Base-by-base conservation (phyloP, 2,888 invertebrate genomes). In the Dynastes grantii region DNA sequence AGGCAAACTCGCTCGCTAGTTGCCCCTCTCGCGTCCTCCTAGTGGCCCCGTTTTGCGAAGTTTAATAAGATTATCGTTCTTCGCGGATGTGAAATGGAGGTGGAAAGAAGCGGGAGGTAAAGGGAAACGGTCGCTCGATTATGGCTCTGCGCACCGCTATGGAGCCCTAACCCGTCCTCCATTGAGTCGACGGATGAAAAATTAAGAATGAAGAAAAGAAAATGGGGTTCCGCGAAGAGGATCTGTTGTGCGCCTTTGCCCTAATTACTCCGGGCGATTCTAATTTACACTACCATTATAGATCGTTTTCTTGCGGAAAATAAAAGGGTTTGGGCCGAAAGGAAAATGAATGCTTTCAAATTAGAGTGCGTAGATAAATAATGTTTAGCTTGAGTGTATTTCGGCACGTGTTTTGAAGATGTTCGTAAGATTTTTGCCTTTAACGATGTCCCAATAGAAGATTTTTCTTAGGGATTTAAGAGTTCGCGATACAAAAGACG, bases 1-100 rank as follows among this genome's bases (percentile, higher is more conserved):
- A 11, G 13, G 13, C 70, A 16, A 13, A 16, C 5, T 40, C 22
- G 5, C n/a, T 16, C 13, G 16, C 8, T 22, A 8, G 8, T 16
- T 1, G 1, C 5, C 22, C 3, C 55, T 2, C 55, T 8, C 55
- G 22, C 22, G 2, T 6, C 55, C 22, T 22, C 8, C 8, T 16
- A 5, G 5, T 58, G 55, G 3, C 51, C 22, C 29, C 73, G 11
- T 29, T 40, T 40, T 27, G 11, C 73, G 61, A 75, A 61, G 22
- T 75, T 75, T 75, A 75, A 75, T 75, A 61, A 75, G 73, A 75
- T 75, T 61, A 75, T 68, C 68, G 27, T 68, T 32, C 63, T 63
- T 55, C 63, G 29, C 9, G 29, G 63, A 63, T 29, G 63, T 49
- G 27, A 49, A 37, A 40, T 9, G 6, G 65, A 16, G 22, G n/a